Evolutionary conservation across 1,140 invertebrate species (phyloP).

Genomic region (Pseudomyrmex gracilis): DNA sequence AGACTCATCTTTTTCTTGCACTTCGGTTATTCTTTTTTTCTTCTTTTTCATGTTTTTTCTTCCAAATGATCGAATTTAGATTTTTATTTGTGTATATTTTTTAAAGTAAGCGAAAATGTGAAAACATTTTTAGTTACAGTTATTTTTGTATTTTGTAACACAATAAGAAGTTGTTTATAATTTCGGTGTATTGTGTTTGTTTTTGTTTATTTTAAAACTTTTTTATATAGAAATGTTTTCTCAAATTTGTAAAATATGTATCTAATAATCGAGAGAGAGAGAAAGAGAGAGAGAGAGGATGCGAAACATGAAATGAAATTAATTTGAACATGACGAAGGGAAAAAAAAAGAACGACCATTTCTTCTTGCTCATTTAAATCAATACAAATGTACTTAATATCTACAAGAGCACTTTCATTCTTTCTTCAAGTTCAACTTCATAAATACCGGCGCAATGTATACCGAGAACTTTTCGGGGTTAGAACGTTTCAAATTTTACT

Average conservation of each 20-base stretch:
- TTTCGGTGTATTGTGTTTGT: too few relatives aligned
- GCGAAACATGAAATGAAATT: not conserved
- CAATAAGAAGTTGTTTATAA: not conserved
- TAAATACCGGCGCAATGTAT: slow-evolving; percentile 33
- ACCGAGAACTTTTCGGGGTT: slow-evolving; percentile 44
- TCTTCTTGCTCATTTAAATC: not conserved
- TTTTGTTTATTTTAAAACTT: not conserved
- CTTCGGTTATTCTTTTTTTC: slow-evolving; percentile 32
- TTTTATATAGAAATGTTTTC: not conserved
- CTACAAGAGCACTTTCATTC: not conserved
- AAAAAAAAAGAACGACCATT: not conserved
- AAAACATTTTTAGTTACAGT: not conserved
- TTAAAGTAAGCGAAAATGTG: not conserved
- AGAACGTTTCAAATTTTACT: slow-evolving; percentile 28
- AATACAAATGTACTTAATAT: not conserved
- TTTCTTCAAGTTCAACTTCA: slow-evolving; percentile 5
- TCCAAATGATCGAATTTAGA: slow-evolving; percentile 2
- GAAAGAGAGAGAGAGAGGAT: too few relatives aligned
- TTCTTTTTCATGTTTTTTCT: slow-evolving; percentile 13
- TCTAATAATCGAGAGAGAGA: not conserved
- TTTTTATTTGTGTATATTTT: not conserved
- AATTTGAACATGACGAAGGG: not conserved
- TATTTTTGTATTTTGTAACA: not conserved
- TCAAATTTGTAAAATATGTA: too few relatives aligned
- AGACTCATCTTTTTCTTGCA: slow-evolving; percentile 69